A percentile compares a stretch with the other conserved stretches of the same genome.
phyloP scores from a whole-genome alignment of 2,888 invertebrate species.

The Kuschelorhynchus macadamiae region DNA sequence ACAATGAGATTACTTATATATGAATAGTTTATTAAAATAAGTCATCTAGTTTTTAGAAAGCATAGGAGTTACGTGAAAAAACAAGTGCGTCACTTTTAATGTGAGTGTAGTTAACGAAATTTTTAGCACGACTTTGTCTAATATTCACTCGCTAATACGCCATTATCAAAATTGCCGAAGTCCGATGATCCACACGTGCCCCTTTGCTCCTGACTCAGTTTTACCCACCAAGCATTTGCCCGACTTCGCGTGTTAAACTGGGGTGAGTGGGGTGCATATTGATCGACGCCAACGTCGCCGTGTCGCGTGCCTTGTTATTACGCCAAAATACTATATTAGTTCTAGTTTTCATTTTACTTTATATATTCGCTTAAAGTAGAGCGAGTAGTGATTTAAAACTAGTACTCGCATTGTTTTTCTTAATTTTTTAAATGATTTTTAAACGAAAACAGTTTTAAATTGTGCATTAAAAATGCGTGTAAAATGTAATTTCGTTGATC shows the following conservation, averaged over 20 bases:
- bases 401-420: neutral
- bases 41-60: no score
- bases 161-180: no score
- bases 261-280: conserved; percentile 48
- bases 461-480: no score
- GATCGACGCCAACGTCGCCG: conserved; percentile 41
- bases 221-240: no score
- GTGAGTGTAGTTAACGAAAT: no score
- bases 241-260: conserved; percentile 1
- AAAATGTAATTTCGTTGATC: no score
- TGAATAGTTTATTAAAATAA: no score
- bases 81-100: no score
- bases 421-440: neutral
- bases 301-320: conserved; percentile 40
- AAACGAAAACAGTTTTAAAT: neutral
- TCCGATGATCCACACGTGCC: conserved; percentile 7
- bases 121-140: no score
- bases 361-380: conserved; percentile 11
- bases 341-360: conserved; percentile 12
- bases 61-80: no score
- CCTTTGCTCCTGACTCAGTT: neutral
- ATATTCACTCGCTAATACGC: no score
- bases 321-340: neutral
- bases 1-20: no score
- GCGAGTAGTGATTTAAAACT: conserved; percentile 6